These are phyloP conservation scores for Prionace glauca DNA, from an alignment of 2,797 vertebrate species.

Conservation along the genomic window DNA sequence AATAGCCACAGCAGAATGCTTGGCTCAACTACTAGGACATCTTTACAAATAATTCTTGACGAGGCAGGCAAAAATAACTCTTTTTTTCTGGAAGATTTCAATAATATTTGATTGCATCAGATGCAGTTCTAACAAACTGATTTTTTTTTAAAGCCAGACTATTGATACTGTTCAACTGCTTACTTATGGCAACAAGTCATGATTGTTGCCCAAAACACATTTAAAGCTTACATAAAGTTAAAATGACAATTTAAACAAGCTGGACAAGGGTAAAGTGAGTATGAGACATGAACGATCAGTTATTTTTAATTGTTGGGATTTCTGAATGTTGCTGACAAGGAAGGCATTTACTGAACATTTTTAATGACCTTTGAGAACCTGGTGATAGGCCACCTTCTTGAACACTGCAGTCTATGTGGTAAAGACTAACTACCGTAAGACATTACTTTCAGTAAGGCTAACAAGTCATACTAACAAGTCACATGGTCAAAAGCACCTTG, in stretches of 20 bases:
- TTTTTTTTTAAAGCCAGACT: background rate
- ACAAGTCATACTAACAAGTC: background rate
- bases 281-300: no score
- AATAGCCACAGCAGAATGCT: background rate
- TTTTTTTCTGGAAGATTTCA: no score
- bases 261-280: no score
- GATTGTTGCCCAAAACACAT: background rate
- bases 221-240: background rate
- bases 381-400: background rate
- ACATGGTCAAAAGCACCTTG: background rate
- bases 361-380: background rate
- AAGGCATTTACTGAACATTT: background rate
- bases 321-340: background rate
- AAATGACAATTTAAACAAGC: conserved; percentile 9
- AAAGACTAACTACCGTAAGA: background rate
- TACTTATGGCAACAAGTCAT: background rate
- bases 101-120: no score
- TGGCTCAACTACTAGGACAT: background rate
- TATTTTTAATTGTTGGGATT: background rate
- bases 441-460: background rate
- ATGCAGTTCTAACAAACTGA: no score
- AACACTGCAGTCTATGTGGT: background rate
- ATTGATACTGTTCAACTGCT: background rate
- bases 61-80: background rate
- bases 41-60: background rate